phyloP scores from a whole-genome alignment of 1,140 invertebrate genomes.

The Eriocheir sinensis region DNA sequence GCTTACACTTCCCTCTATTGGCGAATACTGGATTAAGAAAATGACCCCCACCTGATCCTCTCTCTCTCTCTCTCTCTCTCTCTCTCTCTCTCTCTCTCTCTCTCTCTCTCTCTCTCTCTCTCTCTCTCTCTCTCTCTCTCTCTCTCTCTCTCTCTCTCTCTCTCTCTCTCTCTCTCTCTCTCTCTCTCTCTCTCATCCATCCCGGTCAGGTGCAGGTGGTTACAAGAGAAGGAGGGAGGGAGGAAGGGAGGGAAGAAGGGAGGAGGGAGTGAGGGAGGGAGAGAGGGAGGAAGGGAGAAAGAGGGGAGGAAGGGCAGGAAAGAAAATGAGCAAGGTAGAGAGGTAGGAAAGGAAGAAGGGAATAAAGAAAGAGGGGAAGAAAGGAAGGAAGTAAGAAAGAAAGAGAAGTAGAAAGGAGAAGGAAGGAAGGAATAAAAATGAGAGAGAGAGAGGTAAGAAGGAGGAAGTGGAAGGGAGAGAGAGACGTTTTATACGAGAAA shows the following conservation, averaged over 20 bases:
- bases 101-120: slow-evolving; percentile 30
- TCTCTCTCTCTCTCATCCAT: background rate
- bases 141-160: background rate
- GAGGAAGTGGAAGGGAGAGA: too few relatives aligned
- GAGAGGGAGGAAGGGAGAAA: background rate
- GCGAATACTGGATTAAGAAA: too few relatives aligned
- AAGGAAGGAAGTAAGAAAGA: too few relatives aligned
- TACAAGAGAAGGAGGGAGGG: background rate
- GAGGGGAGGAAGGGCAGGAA: background rate
- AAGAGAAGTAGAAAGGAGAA: background rate
- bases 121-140: background rate
- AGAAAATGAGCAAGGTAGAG: too few relatives aligned
- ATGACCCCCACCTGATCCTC: too few relatives aligned
- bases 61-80: background rate
- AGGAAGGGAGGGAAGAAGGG: background rate
- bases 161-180: background rate
- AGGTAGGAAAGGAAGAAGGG: background rate
- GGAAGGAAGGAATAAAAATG: too few relatives aligned
- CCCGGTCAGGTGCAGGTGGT: background rate
- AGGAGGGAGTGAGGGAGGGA: background rate
- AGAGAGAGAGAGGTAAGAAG: background rate
- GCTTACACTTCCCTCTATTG: too few relatives aligned
- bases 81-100: background rate
- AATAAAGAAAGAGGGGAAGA: background rate
- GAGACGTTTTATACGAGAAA: too few relatives aligned